Conservation (phyloP, 2,888 invertebrate species). For the Hedya salicella region DNA sequence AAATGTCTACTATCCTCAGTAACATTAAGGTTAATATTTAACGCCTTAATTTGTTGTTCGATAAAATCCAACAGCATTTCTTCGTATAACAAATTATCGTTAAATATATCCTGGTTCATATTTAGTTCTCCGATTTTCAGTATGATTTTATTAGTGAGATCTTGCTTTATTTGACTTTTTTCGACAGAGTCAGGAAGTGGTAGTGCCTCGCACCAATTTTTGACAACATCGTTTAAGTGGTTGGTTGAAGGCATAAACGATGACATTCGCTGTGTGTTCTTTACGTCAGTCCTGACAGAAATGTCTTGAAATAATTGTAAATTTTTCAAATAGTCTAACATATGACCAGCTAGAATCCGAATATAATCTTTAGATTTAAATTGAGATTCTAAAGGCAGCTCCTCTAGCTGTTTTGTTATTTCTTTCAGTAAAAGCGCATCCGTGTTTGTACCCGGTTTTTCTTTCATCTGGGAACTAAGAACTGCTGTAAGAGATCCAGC, state of each 20-base stretch:
- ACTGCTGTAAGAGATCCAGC: constrained; percentile 46
- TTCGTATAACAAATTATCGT: constrained; percentile 59
- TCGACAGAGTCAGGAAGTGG: constrained; percentile 51
- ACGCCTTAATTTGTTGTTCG: constrained; percentile 51
- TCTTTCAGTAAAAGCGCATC: constrained; percentile 47
- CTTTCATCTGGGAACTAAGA: constrained; percentile 26
- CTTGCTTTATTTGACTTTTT: constrained; percentile 53
- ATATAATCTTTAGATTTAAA: constrained; percentile 34
- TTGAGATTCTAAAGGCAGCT: constrained; percentile 43
- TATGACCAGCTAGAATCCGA: constrained; percentile 43
- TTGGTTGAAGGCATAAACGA: constrained; percentile 50
- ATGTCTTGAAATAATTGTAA: constrained; percentile 50
- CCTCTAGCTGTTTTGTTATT: constrained; percentile 48
- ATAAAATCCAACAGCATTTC: constrained; percentile 59
- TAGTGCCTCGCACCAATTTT: constrained; percentile 55
- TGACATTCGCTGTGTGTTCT: constrained; percentile 34
- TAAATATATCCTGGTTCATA: constrained; percentile 60
- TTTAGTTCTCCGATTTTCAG: constrained; percentile 61
- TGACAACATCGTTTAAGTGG: constrained; percentile 53
- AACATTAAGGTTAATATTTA: constrained; percentile 48
- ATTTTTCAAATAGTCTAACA: constrained; percentile 49
- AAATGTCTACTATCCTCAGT: constrained; percentile 52
- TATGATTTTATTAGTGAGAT: constrained; percentile 53
- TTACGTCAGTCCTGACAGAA: constrained; percentile 40
- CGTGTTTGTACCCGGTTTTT: constrained; percentile 39